Conservation (phyloP, 2,113 vertebrate genomes). For the Trogon melanurus region DNA sequence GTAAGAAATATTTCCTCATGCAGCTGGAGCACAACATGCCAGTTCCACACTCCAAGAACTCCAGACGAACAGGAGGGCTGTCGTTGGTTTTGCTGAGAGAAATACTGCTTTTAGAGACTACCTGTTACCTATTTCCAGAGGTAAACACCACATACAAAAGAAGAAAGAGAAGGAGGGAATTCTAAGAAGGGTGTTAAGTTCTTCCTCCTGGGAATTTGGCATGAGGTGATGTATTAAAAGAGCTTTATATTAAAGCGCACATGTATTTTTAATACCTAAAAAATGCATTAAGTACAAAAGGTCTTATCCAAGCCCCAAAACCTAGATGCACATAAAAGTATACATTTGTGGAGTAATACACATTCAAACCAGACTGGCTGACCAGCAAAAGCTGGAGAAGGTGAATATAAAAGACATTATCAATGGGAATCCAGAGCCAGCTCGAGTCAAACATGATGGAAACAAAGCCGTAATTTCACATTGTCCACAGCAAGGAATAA, state of each 20-base stretch:
- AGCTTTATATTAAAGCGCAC: neutral
- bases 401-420: neutral
- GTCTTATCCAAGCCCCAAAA: slow-evolving; percentile 12
- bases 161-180: neutral
- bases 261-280: neutral
- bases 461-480: neutral
- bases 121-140: neutral
- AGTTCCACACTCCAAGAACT: neutral
- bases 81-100: neutral
- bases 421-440: neutral
- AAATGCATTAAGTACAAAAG: slow-evolving; percentile 31
- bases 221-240: neutral
- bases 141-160: neutral
- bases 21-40: fast-evolving
- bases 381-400: neutral
- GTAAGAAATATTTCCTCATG: neutral
- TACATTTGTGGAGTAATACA: neutral
- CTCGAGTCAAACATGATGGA: neutral
- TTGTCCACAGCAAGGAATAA: neutral
- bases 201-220: slow-evolving; percentile 14
- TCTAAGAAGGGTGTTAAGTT: neutral
- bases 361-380: neutral
- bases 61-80: neutral
- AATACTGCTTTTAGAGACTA: neutral
- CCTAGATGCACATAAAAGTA: neutral